Conservation (phyloP, 2,797 vertebrate genomes). For the Nyctibius grandis region DNA sequence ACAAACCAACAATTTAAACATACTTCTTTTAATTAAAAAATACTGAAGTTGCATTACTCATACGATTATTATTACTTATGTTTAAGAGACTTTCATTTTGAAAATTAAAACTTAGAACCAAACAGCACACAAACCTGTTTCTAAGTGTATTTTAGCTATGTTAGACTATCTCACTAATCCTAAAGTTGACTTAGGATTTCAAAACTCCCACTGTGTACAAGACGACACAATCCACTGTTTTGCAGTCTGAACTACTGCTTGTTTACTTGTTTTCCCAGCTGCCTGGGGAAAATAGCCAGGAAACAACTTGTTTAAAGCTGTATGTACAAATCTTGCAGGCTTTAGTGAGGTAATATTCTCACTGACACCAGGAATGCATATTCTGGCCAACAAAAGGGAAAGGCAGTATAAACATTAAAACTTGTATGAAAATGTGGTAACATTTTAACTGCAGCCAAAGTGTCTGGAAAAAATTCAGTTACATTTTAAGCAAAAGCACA, state of each 20-base stretch:
- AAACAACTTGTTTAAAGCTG: constrained; percentile 21
- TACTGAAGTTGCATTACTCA: background rate
- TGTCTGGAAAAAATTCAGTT: background rate
- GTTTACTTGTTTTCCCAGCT: constrained; percentile 25
- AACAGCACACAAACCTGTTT: background rate
- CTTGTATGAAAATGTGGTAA: background rate
- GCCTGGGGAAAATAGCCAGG: background rate
- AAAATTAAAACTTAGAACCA: background rate
- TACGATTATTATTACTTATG: background rate
- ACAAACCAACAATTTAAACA: background rate
- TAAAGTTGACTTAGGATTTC: background rate
- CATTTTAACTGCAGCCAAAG: background rate
- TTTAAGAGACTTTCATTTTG: background rate
- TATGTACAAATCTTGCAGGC: background rate
- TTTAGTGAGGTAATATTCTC: background rate
- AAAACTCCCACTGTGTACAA: background rate
- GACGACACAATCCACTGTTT: constrained; percentile 10
- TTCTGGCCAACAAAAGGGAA: background rate
- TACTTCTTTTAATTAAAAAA: background rate
- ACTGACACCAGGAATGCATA: background rate
- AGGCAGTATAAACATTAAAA: background rate
- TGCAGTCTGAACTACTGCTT: constrained; percentile 1
- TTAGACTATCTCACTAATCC: background rate
- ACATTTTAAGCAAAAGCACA: background rate
- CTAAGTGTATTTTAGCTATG: background rate